Base-by-base conservation (phyloP, 2,888 invertebrate species). In the Taenaris catops region DNA sequence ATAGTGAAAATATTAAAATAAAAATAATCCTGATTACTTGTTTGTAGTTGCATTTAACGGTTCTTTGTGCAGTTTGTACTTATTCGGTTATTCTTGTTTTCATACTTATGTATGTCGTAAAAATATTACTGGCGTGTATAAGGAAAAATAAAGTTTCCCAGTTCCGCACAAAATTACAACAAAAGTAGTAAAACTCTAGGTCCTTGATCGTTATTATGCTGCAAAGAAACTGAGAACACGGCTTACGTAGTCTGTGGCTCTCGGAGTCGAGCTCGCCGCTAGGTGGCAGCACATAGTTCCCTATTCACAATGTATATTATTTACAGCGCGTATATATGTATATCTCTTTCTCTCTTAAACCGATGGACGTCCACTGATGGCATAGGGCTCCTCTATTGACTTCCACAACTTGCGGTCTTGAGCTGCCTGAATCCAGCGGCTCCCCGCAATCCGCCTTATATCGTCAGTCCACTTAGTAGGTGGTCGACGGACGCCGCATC, bases 221-320 rank as follows among this genome's bases (percentile, higher is more conserved):
- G 32, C 26, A 27, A 38, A 41, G 25, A 73, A 71, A 67, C 66
- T 63, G 65, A 71, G 69, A 75, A 69, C 63, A 60, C 47, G 52
- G 55, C 59, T 54, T 58, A 58, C 57, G 38, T 55, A 55, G 44
- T 67, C 71, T 72, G 67, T 69, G 69, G 62, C 16, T 21, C 55
- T 46, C 57, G 48, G 55, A 60, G 62, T 63, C 55, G 60, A 63
- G 63, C 64, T 58, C 58, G 59, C 64, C 79, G 74, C 84, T 83
- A 84, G 86, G 84, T 84, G 86, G 84, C 84, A 79, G 79, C 81
- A 83, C 80, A 78, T 68, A 76, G 71, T 68, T 65, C 63, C 73
- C 74, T 81, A 76, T 79, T 81, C 81, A 70, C 70, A 64, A 63
- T 66, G 75, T 83, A 81, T 76, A 81, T 84, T 80, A 84, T 86